Evolutionary conservation across 2,888 invertebrate species (phyloP).

Genomic region (Leptogaster cylindrica): DNA sequence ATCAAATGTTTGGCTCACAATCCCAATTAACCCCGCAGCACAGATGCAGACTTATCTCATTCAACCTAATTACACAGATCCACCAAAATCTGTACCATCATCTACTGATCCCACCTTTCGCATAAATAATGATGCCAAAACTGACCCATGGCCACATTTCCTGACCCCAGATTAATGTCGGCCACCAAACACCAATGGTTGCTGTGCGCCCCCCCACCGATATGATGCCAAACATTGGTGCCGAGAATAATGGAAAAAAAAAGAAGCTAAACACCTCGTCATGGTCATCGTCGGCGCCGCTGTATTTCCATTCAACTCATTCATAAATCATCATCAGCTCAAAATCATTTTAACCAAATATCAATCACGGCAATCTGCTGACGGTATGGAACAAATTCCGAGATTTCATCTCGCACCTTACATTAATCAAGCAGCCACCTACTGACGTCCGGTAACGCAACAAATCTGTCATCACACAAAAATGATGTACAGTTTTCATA

Average conservation of each 20-base stretch:
- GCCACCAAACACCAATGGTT: neutral
- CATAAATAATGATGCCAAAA: slow-evolving; percentile 6
- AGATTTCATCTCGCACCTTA: slow-evolving; percentile 25
- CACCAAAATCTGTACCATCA: neutral
- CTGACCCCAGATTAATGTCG: neutral
- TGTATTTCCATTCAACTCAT: too few relatives aligned
- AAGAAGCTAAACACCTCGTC: slow-evolving; percentile 9
- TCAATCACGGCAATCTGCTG: slow-evolving; percentile 30
- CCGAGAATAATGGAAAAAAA: neutral
- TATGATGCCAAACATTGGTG: too few relatives aligned
- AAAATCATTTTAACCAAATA: slow-evolving; percentile 12
- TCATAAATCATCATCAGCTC: slow-evolving; percentile 35
- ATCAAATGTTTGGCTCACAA: slow-evolving; percentile 1
- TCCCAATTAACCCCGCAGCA: slow-evolving; percentile 1
- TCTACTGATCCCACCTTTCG: slow-evolving; percentile 8
- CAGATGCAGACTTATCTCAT: slow-evolving; percentile 2
- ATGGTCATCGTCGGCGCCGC: slow-evolving; percentile 22
- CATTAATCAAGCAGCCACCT: slow-evolving; percentile 25
- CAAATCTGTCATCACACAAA: slow-evolving; percentile 7
- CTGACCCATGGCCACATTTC: slow-evolving; percentile 10
- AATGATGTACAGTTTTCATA: too few relatives aligned
- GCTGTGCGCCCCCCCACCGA: neutral
- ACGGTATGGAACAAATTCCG: slow-evolving; percentile 5
- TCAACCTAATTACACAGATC: slow-evolving; percentile 15
- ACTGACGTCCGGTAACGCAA: neutral